phyloP scores from a whole-genome alignment of 37 sponge, comb jelly and placozoan species.

The Spongilla lacustris region DNA sequence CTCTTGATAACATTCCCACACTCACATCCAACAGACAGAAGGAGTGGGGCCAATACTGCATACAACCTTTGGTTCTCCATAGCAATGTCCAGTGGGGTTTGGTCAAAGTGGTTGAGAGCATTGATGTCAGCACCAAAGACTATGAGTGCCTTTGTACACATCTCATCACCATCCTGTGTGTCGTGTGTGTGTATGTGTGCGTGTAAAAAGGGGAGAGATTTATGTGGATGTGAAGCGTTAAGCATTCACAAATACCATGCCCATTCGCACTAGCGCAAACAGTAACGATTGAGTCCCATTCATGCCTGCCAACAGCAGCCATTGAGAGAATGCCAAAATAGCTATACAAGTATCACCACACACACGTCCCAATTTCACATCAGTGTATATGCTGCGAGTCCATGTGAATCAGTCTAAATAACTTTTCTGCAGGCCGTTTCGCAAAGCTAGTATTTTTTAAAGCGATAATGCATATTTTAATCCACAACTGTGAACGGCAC shows the following conservation, averaged over 20 bases:
- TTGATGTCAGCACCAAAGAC: conserved; percentile 64
- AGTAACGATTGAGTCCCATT: background rate
- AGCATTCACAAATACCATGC: background rate
- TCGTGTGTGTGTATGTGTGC: background rate
- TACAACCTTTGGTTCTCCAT: background rate
- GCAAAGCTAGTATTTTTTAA: no score
- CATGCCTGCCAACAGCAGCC: background rate
- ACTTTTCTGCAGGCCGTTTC: no score
- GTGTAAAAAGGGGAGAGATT: background rate
- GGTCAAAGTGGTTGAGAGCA: conserved; percentile 9
- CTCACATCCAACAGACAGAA: background rate
- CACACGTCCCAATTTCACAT: no score
- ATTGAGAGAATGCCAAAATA: background rate
- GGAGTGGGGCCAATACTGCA: background rate
- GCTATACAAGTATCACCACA: no score
- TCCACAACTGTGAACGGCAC: no score
- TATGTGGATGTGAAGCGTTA: background rate
- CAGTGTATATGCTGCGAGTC: no score
- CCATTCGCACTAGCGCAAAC: background rate
- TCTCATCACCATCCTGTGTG: conserved; percentile 38
- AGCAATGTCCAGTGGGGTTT: conserved; percentile 60
- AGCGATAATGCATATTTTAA: no score
- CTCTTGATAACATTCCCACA: background rate
- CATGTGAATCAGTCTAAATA: no score
- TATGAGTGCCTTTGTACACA: conserved; percentile 48